A percentile compares a stretch with the other conserved stretches of the same genome.
Conservation (phyloP, 1,140 invertebrate species). For the Lepidurus couesii region DNA sequence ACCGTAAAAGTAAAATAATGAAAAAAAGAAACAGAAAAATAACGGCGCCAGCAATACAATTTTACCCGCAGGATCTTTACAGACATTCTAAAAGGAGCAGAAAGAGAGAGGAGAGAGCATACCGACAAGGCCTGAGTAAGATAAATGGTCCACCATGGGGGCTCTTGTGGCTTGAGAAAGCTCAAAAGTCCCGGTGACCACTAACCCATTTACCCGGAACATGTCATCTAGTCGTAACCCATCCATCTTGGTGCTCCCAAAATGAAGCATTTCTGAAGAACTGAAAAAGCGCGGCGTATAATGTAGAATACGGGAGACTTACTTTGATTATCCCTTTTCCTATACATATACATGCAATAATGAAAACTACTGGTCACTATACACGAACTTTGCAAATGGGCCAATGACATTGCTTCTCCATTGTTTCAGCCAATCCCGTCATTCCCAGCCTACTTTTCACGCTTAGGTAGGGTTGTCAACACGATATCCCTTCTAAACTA, state of each 20-base stretch:
- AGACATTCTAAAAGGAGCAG: not conserved
- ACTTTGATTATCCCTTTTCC: no score
- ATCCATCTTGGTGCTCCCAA: not conserved
- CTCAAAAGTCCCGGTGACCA: conserved; percentile 8
- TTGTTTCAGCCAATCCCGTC: no score
- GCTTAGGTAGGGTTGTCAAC: no score
- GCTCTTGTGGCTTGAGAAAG: conserved; percentile 21
- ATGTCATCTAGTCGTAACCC: conserved; percentile 13
- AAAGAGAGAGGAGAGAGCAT: not conserved
- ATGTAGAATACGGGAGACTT: no score
- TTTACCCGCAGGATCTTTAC: not conserved
- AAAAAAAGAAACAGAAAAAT: not conserved
- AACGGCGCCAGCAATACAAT: not conserved
- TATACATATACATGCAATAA: no score
- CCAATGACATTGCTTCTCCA: no score
- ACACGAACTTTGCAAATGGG: no score
- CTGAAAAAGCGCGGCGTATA: not conserved
- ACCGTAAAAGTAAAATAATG: not conserved
- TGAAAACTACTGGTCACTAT: no score
- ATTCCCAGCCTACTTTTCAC: no score
- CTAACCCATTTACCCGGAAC: conserved; percentile 14
- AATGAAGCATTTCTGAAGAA: not conserved
- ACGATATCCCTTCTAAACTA: no score
- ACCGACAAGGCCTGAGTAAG: conserved; percentile 14
- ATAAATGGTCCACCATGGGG: conserved; percentile 4